Evolutionary conservation across 2,888 invertebrate species (phyloP), one percentile per base, ranked within the genome.

Genomic region (Lepidocyrtoides sp.): DNA sequence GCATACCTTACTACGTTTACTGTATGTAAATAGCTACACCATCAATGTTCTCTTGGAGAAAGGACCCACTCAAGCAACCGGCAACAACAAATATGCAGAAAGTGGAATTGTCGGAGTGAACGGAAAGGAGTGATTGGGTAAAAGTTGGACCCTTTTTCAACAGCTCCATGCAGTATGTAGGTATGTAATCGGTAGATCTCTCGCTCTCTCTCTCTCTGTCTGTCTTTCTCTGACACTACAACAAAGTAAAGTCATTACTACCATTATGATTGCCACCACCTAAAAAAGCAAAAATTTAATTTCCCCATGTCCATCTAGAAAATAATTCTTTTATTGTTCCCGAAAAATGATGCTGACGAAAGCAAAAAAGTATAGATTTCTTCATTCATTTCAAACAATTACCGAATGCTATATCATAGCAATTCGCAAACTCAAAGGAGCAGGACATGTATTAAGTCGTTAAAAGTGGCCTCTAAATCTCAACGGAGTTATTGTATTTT

Each of bases 371-470:
- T 1, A 17, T n/a, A 26, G 17, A 8, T n/a, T n/a, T 3, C 41
- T 41, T 85, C 85, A 85, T 85, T 85, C 85, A 85, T 85, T 72
- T 57, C 72, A 57, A 57, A 57, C 85, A 85, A 85, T 85, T 85
- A 85, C 85, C 83, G 60, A 48, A 75, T 85, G 57, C 57, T 72
- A 54, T 85, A 85, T 57, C 85, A 72, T n/a, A n/a, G n/a, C n/a
- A n/a, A n/a, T n/a, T 72, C 85, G n/a, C 75, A 85, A 85, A 85
- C 57, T 75, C 75, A 75, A 72, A 41, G 20, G 36, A 72, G 85
- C 44, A 72, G 75, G 72, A 85, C 85, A 85, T 85, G 72, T 85
- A 85, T 85, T 85, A 85, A 85, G 72, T 41, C 57, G 85, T 85
- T 85, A 85, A 85, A 85, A 83, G 17, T 72, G 57, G 54, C 23